Evolutionary conservation across 2,797 vertebrate species (phyloP), one percentile per base, ranked within the genome.

Genomic region (Bryconaethiops microstoma): DNA sequence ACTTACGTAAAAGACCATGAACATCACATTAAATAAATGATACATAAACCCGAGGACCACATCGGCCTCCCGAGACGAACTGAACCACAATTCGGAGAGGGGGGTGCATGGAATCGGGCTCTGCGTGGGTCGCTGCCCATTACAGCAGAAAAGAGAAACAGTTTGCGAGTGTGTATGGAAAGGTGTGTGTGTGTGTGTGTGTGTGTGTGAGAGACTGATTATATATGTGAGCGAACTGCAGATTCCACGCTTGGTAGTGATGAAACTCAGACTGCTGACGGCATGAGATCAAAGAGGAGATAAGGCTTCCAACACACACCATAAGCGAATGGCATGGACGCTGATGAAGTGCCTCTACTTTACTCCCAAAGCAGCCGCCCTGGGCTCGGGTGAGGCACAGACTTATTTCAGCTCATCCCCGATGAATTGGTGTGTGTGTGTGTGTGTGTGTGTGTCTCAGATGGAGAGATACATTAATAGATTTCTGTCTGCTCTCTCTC

Each of bases 201-300:
- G 50, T 59, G 55, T 4, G 40, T 71, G 62, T 16, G 52, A 4
- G 42, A 50, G 42, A 45, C 42, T 7, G 42, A 10, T 10, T 45
- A 35, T 42, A 57, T 76, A 29, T 4, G 50, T 70, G 71, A 59
- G 40, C 1, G 4, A 59, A 65, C 23, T 77, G 64, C 60, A 68
- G 74, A 59, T 76, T 10, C 13, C 5, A 10, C 9, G 60, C 2
- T 29, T 3, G 13, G 25, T 63, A 35, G 25, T 7, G 25, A 5
- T 63, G 29, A 35, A 9, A 74, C 54, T 65, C 57, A 77, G 74
- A 78, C 76, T 74, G 75, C 79, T 81, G 76, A 84, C 71, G 74
- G 10, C 70, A 39, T 69, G 77, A 21, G 40, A 80, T 50, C n/a
- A 40, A 23, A 21, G 25, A 23, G 79, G 50, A 71, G 23, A 72